Conservation (phyloP, 2,888 invertebrate species). For the Eupithecia pulchellata region DNA sequence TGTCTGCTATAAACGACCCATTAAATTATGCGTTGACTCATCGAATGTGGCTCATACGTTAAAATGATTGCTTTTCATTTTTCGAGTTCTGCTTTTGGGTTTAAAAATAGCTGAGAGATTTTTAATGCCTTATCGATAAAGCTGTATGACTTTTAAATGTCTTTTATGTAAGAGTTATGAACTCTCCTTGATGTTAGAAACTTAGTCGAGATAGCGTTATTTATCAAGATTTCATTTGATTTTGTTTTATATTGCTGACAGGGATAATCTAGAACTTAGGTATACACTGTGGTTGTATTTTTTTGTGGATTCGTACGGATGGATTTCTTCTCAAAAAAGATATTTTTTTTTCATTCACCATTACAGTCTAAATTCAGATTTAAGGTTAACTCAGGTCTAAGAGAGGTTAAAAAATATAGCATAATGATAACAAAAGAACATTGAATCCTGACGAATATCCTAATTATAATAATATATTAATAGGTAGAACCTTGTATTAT, state of each 20-base stretch:
- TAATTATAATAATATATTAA: background rate
- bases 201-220: background rate
- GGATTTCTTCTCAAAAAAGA: too few relatives aligned
- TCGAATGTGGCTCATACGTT: constrained; percentile 1
- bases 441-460: too few relatives aligned
- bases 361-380: too few relatives aligned
- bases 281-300: too few relatives aligned
- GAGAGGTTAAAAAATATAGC: too few relatives aligned
- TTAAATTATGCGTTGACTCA: constrained; percentile 15
- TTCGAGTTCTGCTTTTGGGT: background rate
- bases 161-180: background rate
- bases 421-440: too few relatives aligned
- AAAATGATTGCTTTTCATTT: constrained; percentile 12
- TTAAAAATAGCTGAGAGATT: background rate
- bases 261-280: too few relatives aligned
- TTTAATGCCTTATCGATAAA: background rate
- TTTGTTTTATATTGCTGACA: background rate
- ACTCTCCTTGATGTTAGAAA: background rate
- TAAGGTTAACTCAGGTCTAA: too few relatives aligned
- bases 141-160: background rate
- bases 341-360: too few relatives aligned
- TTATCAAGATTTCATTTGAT: background rate
- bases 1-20: constrained; percentile 9
- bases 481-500: background rate
- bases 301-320: too few relatives aligned